Evolutionary conservation across 2,888 invertebrate species (phyloP).

Genomic region (Leucoptera coffeella): DNA sequence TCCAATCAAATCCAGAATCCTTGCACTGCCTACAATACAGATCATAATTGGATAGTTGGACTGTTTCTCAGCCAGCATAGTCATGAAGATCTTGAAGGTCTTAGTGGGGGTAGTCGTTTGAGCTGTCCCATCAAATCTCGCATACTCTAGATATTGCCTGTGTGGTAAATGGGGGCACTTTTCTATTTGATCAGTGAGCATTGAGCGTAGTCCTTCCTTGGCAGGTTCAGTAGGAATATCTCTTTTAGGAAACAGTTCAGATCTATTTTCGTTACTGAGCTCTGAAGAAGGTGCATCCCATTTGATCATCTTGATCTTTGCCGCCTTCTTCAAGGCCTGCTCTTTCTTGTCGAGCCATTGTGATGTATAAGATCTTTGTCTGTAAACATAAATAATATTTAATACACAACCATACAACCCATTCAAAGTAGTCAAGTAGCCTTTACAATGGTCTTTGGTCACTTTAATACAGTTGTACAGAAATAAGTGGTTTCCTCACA

Average conservation of each 20-base stretch:
- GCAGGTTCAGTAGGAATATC: slow-evolving; percentile 17
- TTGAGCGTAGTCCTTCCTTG: slow-evolving; percentile 43
- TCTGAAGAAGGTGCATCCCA: slow-evolving; percentile 54
- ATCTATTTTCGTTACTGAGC: slow-evolving; percentile 51
- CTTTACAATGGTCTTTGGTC: too few species aligned
- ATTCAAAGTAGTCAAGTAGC: too few species aligned
- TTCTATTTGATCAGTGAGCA: slow-evolving; percentile 68
- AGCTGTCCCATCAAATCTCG: slow-evolving; percentile 85
- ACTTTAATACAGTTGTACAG: too few species aligned
- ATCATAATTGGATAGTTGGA: slow-evolving; percentile 80
- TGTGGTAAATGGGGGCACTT: slow-evolving; percentile 71
- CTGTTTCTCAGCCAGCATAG: slow-evolving; percentile 76
- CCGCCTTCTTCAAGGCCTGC: slow-evolving; percentile 72
- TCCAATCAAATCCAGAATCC: slow-evolving; percentile 86
- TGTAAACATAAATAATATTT: slow-evolving; percentile 27
- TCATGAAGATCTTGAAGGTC: slow-evolving; percentile 84
- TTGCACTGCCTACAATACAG: slow-evolving; percentile 75
- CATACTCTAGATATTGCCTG: slow-evolving; percentile 85
- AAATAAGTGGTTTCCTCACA: too few species aligned
- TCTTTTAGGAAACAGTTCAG: slow-evolving; percentile 53
- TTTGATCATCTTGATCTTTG: slow-evolving; percentile 70
- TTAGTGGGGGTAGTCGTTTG: slow-evolving; percentile 74
- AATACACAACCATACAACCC: too few species aligned
- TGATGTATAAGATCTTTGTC: slow-evolving; percentile 82
- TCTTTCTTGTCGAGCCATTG: slow-evolving; percentile 86